A percentile compares a stretch with the other conserved stretches of the same genome.
These are phyloP conservation scores for Enteromius anoplus DNA, from an alignment of 2,797 vertebrate species.

Conservation along the genomic window DNA sequence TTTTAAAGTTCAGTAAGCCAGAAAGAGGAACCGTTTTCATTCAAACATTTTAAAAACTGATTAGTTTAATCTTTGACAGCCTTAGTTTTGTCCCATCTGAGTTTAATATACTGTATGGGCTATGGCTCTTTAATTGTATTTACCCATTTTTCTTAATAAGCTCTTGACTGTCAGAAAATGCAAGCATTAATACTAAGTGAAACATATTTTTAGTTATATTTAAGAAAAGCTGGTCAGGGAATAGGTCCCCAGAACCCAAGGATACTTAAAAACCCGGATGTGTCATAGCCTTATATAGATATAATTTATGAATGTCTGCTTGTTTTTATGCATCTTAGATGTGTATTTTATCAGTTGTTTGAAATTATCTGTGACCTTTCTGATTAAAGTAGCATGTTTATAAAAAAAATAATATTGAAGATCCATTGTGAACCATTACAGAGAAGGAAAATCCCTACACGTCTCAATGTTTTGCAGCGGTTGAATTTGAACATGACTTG, in stretches of 20 bases:
- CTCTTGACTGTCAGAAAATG: conserved; percentile 40
- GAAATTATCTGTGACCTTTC: conserved; percentile 49
- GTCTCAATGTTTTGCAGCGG: conserved; percentile 96
- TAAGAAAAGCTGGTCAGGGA: conserved; percentile 5
- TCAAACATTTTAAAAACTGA: neutral
- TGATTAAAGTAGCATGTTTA: conserved; percentile 58
- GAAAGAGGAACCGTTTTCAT: neutral
- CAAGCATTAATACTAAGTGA: conserved; percentile 20
- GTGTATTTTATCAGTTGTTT: conserved; percentile 33
- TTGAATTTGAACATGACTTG: conserved; percentile 95
- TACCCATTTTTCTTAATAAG: conserved; percentile 36
- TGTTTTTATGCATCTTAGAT: conserved; percentile 43
- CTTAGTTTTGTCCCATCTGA: neutral
- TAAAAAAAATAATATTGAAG: conserved; percentile 65
- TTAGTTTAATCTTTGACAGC: neutral
- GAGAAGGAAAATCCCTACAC: conserved; percentile 82
- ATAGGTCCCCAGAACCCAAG: conserved; percentile 27
- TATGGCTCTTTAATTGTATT: neutral
- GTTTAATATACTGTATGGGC: neutral
- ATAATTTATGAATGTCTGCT: conserved; percentile 38
- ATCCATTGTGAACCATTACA: conserved; percentile 84
- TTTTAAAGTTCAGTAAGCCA: neutral
- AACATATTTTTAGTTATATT: conserved; percentile 25
- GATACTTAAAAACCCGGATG: conserved; percentile 22
- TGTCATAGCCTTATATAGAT: conserved; percentile 19